Base-by-base conservation (phyloP, 2,113 vertebrate genomes). In the Psettodes erumei region DNA sequence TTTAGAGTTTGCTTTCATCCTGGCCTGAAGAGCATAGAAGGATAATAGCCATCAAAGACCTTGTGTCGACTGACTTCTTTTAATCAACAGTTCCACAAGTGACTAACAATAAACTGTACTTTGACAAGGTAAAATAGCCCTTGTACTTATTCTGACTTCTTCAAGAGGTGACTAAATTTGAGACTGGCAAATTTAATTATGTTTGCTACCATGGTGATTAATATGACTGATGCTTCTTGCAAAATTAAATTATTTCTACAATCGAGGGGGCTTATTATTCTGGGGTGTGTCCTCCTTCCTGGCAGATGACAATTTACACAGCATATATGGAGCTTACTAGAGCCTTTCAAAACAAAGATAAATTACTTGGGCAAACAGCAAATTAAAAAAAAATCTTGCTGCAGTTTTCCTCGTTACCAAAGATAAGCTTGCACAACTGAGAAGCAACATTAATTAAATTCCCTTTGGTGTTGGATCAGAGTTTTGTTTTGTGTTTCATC, bases 201-300 rank as follows among this genome's bases (percentile, higher is more conserved):
- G 32, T 69, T 70, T 66, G 51, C 37, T 74, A 33, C 63, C 51
- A 65, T 70, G 54, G 76, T 73, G 77, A 90, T 87, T 59, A 72
- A 38, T 27, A 21, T 72, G 66, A 56, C 64, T 83, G 55, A 86
- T 87, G 81, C 66, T 66, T 83, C 66, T 71, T 53, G 54, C 51
- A 48, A 70, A 88, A 88, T 84, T 38, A 2, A 75, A 88, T 88
- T 78, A 86, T 66, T 81, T 70, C 59, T 19, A n/a, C 37, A 64
- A 58, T 51, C 43, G 59, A 71, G 8, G 50, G 45, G 65, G 19
- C 10, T 74, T 69, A 66, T 89, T 79, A 79, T 85, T 88, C 33
- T 48, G 51, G 42, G 42, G 30, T 68, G 53, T 64, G 54, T 74
- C 48, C 59, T 70, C 4, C 47, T 78, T 82, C 70, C 83, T 80